A percentile compares a stretch with the other conserved stretches of the same genome.
Evolutionary conservation across 1,140 invertebrate species (phyloP).

Genomic region (Harpegnathos saltator): DNA sequence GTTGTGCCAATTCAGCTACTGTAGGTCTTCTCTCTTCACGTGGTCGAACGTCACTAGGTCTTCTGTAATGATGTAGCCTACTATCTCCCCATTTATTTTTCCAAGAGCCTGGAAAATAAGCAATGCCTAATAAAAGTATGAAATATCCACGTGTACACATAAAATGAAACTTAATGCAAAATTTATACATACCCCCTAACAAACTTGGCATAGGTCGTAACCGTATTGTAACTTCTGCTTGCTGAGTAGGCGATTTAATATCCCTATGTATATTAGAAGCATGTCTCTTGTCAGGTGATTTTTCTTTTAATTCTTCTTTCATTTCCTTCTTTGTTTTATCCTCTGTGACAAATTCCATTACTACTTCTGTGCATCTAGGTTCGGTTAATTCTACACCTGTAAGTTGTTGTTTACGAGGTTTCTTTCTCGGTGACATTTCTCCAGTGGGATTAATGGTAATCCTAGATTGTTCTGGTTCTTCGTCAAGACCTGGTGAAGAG

Average conservation of each 20-base stretch:
- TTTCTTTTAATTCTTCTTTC: slow-evolving; percentile 82
- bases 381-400: slow-evolving; percentile 83
- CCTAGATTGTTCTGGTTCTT: slow-evolving; percentile 86
- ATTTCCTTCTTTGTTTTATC: slow-evolving; percentile 86
- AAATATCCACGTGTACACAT: slow-evolving; percentile 19
- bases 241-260: slow-evolving; percentile 64
- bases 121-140: background rate
- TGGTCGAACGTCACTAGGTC: slow-evolving; percentile 95
- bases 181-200: slow-evolving; percentile 78
- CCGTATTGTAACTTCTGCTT: slow-evolving; percentile 71
- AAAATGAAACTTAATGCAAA: slow-evolving; percentile 35
- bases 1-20: slow-evolving; percentile 95
- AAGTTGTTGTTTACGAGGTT: slow-evolving; percentile 85
- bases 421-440: slow-evolving; percentile 87
- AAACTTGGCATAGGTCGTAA: slow-evolving; percentile 80
- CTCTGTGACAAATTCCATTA: slow-evolving; percentile 89
- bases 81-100: slow-evolving; percentile 86
- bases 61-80: slow-evolving; percentile 92
- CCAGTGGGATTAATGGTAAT: slow-evolving; percentile 80
- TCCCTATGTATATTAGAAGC: slow-evolving; percentile 67
- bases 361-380: slow-evolving; percentile 88
- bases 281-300: slow-evolving; percentile 76
- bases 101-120: slow-evolving; percentile 82
- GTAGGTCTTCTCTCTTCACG: slow-evolving; percentile 94
- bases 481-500: slow-evolving; percentile 90